Base-by-base conservation (phyloP, 2,888 invertebrate species). In the Cephalotes varians region DNA sequence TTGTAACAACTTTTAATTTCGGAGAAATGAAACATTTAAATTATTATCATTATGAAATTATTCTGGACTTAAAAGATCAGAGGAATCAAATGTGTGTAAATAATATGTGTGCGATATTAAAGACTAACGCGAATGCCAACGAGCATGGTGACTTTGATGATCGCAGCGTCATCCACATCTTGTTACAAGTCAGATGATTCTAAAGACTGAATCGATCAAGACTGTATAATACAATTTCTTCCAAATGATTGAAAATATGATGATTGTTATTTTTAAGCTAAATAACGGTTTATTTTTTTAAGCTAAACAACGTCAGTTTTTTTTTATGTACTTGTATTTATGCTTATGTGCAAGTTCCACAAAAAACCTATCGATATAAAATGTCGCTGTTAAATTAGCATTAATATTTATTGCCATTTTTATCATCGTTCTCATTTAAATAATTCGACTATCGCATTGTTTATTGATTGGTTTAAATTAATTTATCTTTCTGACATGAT, bases 141-240 rank as follows among this genome's bases (percentile, higher is more conserved):
- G 15, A 34, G 34, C n/a, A 12, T 21, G 31, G 15, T 15, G 2
- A 60, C 9, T 44, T 72, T 31, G 28, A 28, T 54, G 7, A 40
- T 28, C 4, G 7, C n/a, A 58, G 6, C 18, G 56, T 9, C 25
- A 12, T 51, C 12, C 25, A 15, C 15, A 7, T 54, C 25, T 49
- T 37, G 2, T 40, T 40, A 28, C 31, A 12, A 77, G 10, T n/a
- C 21, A 12, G 21, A 65, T 69, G 21, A 18, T 47, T 76, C 56
- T 58, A 71, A 77, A 77, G 71, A 71, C 77, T 79, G 71, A 77
- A 44, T 77, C 54, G 31, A 56, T 56, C n/a, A 79, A 79, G 56
- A 79, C 25, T 69, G 44, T 79, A 77, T 37, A 69, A 54, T 77
- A 10, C 31, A 69, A 34, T 76, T 62, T 31, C n/a, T 67, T 18